phyloP scores from a whole-genome alignment of 2,888 invertebrate genomes.

The Hirtodrosophila cameraria region DNA sequence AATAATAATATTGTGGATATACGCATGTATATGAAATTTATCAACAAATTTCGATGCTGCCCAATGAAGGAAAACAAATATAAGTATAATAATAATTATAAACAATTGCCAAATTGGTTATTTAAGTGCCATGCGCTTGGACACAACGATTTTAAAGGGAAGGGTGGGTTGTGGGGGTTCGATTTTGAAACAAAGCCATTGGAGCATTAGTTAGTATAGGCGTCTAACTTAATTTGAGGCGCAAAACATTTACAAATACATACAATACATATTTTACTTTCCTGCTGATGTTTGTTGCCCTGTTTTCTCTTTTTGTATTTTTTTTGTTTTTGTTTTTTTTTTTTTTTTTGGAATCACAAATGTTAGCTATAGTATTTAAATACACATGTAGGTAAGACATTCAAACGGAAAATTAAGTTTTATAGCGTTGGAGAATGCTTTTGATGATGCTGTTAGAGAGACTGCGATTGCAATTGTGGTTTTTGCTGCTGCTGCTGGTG shows the following conservation, averaged over 20 bases:
- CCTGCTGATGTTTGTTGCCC: slow-evolving; percentile 43
- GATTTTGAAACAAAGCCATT: slow-evolving; percentile 48
- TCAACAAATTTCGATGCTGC: slow-evolving; percentile 66
- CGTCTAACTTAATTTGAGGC: slow-evolving; percentile 62
- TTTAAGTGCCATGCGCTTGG: slow-evolving; percentile 37
- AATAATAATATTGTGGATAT: slow-evolving; percentile 65
- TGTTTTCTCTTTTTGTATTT: slow-evolving; percentile 39
- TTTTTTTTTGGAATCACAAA: slow-evolving; percentile 74
- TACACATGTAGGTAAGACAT: slow-evolving; percentile 78
- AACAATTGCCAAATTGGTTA: slow-evolving; percentile 65
- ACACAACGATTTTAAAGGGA: slow-evolving; percentile 45
- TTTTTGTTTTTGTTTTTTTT: slow-evolving; percentile 15
- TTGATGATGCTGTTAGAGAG: slow-evolving; percentile 63
- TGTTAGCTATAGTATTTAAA: slow-evolving; percentile 76
- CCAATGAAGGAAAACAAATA: slow-evolving; percentile 62
- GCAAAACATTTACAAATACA: slow-evolving; percentile 49
- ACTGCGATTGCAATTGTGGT: slow-evolving; percentile 60
- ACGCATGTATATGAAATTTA: slow-evolving; percentile 41
- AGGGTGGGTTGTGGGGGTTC: slow-evolving; percentile 5
- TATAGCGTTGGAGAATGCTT: slow-evolving; percentile 65
- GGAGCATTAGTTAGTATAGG: slow-evolving; percentile 53
- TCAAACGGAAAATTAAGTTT: slow-evolving; percentile 67
- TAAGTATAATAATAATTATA: slow-evolving; percentile 41
- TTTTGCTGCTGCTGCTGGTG: slow-evolving; percentile 30
- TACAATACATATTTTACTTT: slow-evolving; percentile 30